These are phyloP conservation scores for Hydriomena furcata DNA, from an alignment of 2,888 invertebrate genomes.

Conservation along the genomic window DNA sequence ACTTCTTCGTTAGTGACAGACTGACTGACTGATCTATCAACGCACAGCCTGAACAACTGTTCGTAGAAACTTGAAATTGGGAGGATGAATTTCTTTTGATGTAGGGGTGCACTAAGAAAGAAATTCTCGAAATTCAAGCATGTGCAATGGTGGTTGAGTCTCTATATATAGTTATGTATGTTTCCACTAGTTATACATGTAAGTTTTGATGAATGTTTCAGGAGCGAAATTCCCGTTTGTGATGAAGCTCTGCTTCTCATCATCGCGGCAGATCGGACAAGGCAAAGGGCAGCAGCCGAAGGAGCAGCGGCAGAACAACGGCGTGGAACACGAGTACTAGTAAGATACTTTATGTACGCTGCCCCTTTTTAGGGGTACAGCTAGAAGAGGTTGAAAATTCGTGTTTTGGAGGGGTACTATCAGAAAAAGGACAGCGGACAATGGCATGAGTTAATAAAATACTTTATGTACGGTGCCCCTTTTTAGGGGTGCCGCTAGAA, in stretches of 20 bases:
- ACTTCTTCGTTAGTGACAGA: too few relatives aligned
- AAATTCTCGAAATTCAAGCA: too few relatives aligned
- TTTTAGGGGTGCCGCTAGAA: not conserved
- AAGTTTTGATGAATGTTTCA: conserved; percentile 69
- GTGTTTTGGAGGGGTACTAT: not conserved
- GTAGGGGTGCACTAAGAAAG: too few relatives aligned
- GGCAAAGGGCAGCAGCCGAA: conserved; percentile 66
- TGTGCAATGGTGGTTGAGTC: too few relatives aligned
- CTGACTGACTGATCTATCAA: too few relatives aligned
- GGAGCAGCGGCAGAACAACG: conserved; percentile 71
- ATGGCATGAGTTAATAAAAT: too few relatives aligned
- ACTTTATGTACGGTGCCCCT: not conserved
- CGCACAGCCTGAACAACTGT: too few relatives aligned
- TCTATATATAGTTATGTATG: too few relatives aligned
- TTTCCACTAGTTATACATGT: too few relatives aligned
- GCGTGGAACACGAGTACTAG: conserved; percentile 75
- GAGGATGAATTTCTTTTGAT: too few relatives aligned
- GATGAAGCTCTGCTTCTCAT: conserved; percentile 99
- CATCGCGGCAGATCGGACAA: conserved; percentile 82
- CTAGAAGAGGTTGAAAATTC: conserved; percentile 5
- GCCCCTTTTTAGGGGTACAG: conserved; percentile 1
- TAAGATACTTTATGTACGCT: conserved; percentile 47
- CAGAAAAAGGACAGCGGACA: too few relatives aligned
- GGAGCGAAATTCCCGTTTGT: conserved; percentile 99
- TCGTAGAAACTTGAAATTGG: too few relatives aligned